A percentile compares a stretch with the other conserved stretches of the same genome.
Conservation (phyloP, 2,113 vertebrate genomes). For the Mirounga angustirostris region DNA sequence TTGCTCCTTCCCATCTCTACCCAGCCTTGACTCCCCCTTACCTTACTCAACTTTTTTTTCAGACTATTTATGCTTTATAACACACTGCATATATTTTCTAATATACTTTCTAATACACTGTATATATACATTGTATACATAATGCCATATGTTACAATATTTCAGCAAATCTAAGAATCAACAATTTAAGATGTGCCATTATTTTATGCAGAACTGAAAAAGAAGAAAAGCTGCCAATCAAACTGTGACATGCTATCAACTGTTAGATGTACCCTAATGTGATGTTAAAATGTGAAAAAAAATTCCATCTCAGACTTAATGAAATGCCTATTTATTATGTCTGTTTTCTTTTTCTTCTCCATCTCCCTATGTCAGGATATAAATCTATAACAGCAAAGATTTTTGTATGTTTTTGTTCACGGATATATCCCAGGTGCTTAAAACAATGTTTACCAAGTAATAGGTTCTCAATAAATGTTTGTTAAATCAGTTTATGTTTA, state of each 20-base stretch:
- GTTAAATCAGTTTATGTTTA: neutral
- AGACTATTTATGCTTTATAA: neutral
- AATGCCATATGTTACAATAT: neutral
- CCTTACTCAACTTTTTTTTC: neutral
- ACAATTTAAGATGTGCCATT: neutral
- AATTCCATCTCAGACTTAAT: neutral
- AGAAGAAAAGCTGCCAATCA: neutral
- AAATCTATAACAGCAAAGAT: neutral
- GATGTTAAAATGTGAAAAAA: conserved; percentile 3
- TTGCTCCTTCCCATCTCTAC: neutral
- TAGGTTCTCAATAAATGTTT: neutral
- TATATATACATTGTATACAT: neutral
- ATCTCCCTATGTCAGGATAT: neutral
- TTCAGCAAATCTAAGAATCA: neutral
- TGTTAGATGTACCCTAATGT: neutral
- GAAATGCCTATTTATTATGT: neutral
- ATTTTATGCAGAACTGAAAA: conserved; percentile 3
- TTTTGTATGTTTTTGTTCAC: conserved; percentile 6
- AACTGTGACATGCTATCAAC: neutral
- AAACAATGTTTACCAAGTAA: neutral
- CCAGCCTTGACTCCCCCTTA: neutral
- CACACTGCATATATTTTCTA: neutral
- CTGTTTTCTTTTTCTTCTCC: neutral
- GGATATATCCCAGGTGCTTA: neutral
- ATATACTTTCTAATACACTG: neutral